Evolutionary conservation across 2,888 invertebrate species (phyloP).

Genomic region (Sabatieria punctata): DNA sequence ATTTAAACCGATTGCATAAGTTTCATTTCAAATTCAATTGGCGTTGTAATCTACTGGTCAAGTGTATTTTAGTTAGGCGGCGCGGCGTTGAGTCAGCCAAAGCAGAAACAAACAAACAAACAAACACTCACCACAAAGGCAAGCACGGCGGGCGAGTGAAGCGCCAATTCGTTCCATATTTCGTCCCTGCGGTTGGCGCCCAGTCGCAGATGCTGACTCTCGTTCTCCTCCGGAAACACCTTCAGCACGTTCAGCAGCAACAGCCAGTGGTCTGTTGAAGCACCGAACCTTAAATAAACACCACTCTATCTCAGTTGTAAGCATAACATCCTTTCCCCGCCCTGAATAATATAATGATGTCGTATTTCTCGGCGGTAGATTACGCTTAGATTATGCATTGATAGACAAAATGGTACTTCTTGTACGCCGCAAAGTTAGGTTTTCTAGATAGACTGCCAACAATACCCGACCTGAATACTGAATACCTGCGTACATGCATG

Average conservation of each 20-base stretch:
- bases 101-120: conserved; percentile 8
- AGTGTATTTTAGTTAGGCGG: too few species aligned
- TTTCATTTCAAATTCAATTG: too few species aligned
- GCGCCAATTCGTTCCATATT: conserved; percentile 57
- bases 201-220: conserved; percentile 41
- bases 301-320: too few species aligned
- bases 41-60: too few species aligned
- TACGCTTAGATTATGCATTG: too few species aligned
- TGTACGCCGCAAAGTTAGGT: too few species aligned
- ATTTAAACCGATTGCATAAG: too few species aligned
- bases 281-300: conserved; percentile 31
- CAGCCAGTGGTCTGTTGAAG: conserved; percentile 43
- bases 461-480: too few species aligned
- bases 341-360: neutral
- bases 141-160: conserved; percentile 55
- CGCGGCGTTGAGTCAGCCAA: conserved; percentile 10
- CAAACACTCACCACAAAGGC: conserved; percentile 48
- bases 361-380: too few species aligned
- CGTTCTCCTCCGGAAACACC: conserved; percentile 83
- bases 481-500: too few species aligned
- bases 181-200: conserved; percentile 78
- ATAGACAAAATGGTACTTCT: too few species aligned
- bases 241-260: conserved; percentile 78
- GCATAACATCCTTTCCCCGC: neutral
- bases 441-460: too few species aligned